Percentiles rank a stretch among this genome's conserved stretches.
Conservation (phyloP, 2,797 vertebrate species). For the Sebastes taczanowskii region DNA sequence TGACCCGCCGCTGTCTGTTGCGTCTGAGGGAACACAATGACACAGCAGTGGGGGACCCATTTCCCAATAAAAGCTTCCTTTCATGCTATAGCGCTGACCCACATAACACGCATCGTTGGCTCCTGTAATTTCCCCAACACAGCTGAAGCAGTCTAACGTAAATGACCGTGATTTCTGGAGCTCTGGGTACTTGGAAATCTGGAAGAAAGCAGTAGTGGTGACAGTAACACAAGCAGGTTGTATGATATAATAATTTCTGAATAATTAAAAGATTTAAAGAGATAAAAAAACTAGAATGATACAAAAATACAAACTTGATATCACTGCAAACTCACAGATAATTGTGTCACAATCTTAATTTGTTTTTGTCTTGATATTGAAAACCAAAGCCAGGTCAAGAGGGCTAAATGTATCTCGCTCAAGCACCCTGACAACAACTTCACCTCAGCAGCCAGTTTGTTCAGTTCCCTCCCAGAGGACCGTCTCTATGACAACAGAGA, state of each 20-base stretch:
- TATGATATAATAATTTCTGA: neutral
- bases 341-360: neutral
- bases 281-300: neutral
- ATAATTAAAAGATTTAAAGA: neutral
- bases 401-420: neutral
- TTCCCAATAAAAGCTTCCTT: slow-evolving; percentile 53
- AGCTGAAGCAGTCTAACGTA: slow-evolving; percentile 19
- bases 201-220: no score
- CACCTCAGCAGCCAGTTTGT: slow-evolving; percentile 22
- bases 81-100: slow-evolving; percentile 58
- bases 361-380: neutral
- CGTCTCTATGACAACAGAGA: slow-evolving; percentile 46
- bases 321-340: neutral
- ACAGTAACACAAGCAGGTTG: neutral
- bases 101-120: slow-evolving; percentile 40
- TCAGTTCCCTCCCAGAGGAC: slow-evolving; percentile 39
- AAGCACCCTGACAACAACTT: slow-evolving; percentile 20
- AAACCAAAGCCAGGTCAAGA: neutral
- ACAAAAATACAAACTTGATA: neutral
- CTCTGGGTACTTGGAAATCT: neutral
- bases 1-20: slow-evolving; percentile 13
- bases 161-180: neutral
- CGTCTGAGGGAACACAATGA: slow-evolving; percentile 23
- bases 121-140: slow-evolving; percentile 16
- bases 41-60: slow-evolving; percentile 30